Conservation (phyloP, 2,113 vertebrate species). For the Sinocyclocheilus grahami region DNA sequence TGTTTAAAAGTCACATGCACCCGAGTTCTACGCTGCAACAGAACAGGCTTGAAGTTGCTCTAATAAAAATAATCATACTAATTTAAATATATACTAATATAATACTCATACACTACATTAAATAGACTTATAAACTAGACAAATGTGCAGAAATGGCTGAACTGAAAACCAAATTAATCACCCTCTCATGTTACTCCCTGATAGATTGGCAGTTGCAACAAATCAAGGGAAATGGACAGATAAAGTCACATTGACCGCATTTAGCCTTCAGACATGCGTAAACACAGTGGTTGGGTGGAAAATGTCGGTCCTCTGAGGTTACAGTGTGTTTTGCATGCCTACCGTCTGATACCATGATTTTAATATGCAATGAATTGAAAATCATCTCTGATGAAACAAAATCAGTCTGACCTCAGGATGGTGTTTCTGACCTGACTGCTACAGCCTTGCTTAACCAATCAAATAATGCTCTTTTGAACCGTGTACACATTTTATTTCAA, state of each 20-base stretch:
- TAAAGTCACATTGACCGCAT: neutral
- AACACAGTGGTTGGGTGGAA: neutral
- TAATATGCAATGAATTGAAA: constrained; percentile 30
- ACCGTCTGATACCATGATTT: constrained; percentile 4
- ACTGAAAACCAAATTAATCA: neutral
- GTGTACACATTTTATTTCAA: too few relatives aligned
- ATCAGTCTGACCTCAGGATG: too few relatives aligned
- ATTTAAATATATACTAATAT: neutral
- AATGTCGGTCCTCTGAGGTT: constrained; percentile 7
- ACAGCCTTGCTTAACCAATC: too few relatives aligned
- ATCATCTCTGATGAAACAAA: constrained; percentile 13
- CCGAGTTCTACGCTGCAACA: too few relatives aligned
- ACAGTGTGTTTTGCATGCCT: constrained; percentile 40
- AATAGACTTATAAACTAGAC: neutral
- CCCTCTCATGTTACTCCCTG: neutral
- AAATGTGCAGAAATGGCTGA: neutral
- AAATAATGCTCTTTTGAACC: too few relatives aligned
- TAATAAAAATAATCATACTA: neutral
- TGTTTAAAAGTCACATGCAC: too few relatives aligned
- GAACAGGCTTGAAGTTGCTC: too few relatives aligned
- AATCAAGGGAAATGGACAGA: neutral
- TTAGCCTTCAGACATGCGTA: neutral
- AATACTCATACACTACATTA: neutral
- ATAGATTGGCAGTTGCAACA: neutral
- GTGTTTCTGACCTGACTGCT: too few relatives aligned